Conservation (phyloP, 2,113 vertebrate species). For the Mystacornis crossleyi region DNA sequence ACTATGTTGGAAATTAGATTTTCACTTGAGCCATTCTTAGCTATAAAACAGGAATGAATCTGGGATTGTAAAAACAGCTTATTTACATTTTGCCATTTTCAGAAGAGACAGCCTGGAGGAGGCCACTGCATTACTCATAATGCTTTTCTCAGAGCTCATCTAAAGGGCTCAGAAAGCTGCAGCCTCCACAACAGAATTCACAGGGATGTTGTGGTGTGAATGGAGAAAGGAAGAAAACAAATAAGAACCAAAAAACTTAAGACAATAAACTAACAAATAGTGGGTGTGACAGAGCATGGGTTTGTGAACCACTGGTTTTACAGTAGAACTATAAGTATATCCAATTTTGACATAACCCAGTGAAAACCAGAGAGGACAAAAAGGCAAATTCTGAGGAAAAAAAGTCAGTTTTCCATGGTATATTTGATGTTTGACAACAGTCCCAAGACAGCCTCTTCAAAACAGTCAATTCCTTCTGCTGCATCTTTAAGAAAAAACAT, state of each 20-base stretch:
- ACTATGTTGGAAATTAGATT: not conserved
- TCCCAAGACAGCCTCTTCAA: constrained; percentile 28
- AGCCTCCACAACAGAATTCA: not conserved
- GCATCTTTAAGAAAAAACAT: constrained; percentile 49
- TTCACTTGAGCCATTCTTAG: not conserved
- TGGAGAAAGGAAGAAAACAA: not conserved
- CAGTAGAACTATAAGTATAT: not conserved
- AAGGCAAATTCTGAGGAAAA: not conserved
- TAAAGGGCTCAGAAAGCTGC: not conserved
- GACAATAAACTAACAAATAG: not conserved
- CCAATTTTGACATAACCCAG: not conserved
- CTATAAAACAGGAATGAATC: not conserved
- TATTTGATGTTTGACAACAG: constrained; percentile 36
- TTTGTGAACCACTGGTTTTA: not conserved
- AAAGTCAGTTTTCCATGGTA: not conserved
- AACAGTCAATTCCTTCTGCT: not conserved
- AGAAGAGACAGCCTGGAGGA: not conserved
- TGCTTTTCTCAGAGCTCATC: not conserved
- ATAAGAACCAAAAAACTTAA: not conserved
- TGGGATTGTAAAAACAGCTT: not conserved
- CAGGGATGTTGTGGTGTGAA: not conserved
- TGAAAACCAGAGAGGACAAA: not conserved
- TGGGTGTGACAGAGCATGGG: not conserved
- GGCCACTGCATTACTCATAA: not conserved
- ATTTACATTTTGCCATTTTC: constrained; percentile 3